Evolutionary conservation across 2,113 vertebrate genomes (phyloP).

Genomic region (Myiopsitta monachus): DNA sequence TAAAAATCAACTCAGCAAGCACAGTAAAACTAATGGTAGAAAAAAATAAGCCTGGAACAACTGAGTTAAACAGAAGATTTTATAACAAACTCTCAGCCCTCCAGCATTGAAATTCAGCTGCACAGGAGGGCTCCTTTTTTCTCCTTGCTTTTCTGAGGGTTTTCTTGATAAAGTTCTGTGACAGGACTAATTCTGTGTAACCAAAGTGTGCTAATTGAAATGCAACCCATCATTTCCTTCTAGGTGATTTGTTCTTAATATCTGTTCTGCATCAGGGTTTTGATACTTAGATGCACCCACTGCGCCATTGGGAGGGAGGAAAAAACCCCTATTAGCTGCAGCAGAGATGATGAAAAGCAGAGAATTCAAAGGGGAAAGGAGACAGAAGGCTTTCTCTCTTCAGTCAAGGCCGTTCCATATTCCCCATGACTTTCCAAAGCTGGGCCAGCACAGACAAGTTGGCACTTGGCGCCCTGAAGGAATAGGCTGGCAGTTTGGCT

Average conservation of each 20-base stretch:
- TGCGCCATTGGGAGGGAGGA: constrained; percentile 18
- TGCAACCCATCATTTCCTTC: constrained; percentile 51
- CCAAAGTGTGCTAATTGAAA: constrained; percentile 38
- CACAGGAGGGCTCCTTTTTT: constrained; percentile 19
- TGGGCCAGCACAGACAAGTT: not conserved
- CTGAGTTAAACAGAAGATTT: constrained; percentile 41
- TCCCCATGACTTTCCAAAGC: not conserved
- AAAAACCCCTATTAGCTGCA: constrained; percentile 7
- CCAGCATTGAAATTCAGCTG: constrained; percentile 4
- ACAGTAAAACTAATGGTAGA: not conserved
- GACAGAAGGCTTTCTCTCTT: constrained; percentile 43
- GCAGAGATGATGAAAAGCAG: constrained; percentile 34
- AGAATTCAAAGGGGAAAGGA: constrained; percentile 29
- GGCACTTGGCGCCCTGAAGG: constrained; percentile 35
- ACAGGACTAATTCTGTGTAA: constrained; percentile 35
- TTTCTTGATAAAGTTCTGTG: constrained; percentile 26
- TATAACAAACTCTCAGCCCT: constrained; percentile 8
- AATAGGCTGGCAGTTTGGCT: constrained; percentile 40
- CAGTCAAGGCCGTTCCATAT: not conserved
- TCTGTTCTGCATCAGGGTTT: constrained; percentile 33
- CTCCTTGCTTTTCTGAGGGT: not conserved
- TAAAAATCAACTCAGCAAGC: constrained; percentile 42
- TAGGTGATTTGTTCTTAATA: constrained; percentile 49
- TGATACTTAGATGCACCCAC: constrained; percentile 14
- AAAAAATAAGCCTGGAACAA: not conserved